Evolutionary conservation across 2,797 vertebrate genomes (phyloP).

Genomic region (Picus viridis): DNA sequence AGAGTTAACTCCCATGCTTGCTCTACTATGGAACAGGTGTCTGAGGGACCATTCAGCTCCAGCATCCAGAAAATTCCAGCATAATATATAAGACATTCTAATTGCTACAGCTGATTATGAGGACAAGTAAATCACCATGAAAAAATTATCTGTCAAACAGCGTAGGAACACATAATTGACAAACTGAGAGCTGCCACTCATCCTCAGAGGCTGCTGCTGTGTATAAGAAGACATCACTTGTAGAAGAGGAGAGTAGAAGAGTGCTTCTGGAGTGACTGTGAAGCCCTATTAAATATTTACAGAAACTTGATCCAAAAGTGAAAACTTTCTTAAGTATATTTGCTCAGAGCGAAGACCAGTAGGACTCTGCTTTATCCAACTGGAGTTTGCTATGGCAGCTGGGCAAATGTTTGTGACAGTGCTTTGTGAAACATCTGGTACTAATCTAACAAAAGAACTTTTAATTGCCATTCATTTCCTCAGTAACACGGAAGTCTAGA

Average conservation of each 20-base stretch:
- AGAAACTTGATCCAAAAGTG: neutral
- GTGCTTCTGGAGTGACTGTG: neutral
- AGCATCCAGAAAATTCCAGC: neutral
- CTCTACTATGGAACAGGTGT: neutral
- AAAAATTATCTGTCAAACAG: neutral
- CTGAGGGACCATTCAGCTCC: neutral
- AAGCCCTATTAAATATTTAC: neutral
- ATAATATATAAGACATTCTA: neutral
- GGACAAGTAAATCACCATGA: conserved; percentile 7
- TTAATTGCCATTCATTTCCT: neutral
- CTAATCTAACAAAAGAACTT: neutral
- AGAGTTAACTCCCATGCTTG: neutral
- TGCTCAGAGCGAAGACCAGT: neutral
- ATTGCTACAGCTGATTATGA: conserved; percentile 10
- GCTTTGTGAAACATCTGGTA: neutral
- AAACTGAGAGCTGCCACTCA: neutral
- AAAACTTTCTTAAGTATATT: neutral
- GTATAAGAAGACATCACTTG: neutral
- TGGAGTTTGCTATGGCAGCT: neutral
- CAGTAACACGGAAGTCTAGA: neutral
- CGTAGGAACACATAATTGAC: neutral
- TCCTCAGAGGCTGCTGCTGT: neutral
- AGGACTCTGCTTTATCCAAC: neutral
- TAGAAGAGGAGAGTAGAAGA: neutral
- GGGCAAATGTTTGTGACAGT: neutral